A percentile compares a stretch with the other conserved stretches of the same genome.
Conservation (phyloP, 1,140 invertebrate species). For the Brachionus angularis region DNA sequence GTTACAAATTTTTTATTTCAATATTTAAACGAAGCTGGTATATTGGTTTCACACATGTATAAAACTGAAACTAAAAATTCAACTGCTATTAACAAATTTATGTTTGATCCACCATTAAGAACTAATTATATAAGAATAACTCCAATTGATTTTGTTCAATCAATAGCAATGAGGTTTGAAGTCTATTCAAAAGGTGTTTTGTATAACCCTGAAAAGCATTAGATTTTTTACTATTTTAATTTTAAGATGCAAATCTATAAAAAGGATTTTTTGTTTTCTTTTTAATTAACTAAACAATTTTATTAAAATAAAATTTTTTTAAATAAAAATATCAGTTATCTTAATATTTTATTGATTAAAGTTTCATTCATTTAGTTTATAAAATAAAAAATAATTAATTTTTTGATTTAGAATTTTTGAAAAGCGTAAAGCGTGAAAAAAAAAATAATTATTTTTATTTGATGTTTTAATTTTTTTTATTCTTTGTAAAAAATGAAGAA, state of each 20-base stretch:
- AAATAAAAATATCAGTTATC: no score
- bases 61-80: conserved; percentile 21
- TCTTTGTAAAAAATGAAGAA: no score
- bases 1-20: conserved; percentile 36
- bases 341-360: no score
- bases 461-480: no score
- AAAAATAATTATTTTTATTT: no score
- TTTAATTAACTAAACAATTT: no score
- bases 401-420: no score
- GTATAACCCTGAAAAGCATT: conserved; percentile 30
- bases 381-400: no score
- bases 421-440: no score
- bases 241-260: background rate
- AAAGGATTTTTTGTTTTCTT: background rate
- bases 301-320: no score
- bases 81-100: conserved; percentile 13
- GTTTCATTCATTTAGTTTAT: no score
- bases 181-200: conserved; percentile 41
- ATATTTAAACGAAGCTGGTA: conserved; percentile 34
- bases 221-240: background rate
- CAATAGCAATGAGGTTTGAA: conserved; percentile 29
- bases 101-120: conserved; percentile 37
- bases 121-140: conserved; percentile 38
- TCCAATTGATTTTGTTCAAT: conserved; percentile 31
- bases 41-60: conserved; percentile 24